Evolutionary conservation across 2,797 vertebrate species (phyloP).

Genomic region (Propithecus deckenii): DNA sequence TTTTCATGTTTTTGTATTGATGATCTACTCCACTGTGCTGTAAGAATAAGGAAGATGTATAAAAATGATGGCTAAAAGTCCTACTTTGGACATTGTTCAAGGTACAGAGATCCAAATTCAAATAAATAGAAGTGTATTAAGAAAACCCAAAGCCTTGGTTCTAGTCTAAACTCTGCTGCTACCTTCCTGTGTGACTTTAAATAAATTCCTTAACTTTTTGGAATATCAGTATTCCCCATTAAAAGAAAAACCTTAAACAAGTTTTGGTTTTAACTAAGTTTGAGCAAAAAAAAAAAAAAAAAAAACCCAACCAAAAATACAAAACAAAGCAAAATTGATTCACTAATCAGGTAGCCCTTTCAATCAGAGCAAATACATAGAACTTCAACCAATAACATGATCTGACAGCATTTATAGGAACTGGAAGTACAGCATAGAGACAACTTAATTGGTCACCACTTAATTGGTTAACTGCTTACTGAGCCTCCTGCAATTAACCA

Average conservation of each 20-base stretch:
- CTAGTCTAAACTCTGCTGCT: not conserved
- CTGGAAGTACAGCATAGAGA: not conserved
- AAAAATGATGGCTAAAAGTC: not conserved
- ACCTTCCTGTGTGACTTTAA: not conserved
- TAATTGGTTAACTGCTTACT: not conserved
- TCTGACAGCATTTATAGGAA: not conserved
- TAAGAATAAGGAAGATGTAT: not conserved
- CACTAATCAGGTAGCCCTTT: not conserved
- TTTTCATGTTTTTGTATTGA: not conserved
- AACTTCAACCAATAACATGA: not conserved
- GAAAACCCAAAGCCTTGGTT: not conserved
- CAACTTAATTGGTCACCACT: not conserved
- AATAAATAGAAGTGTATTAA: not conserved
- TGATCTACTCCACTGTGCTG: not conserved
- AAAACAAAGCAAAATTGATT: not conserved
- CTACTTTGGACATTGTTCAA: not conserved
- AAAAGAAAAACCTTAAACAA: not conserved
- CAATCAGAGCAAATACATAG: not conserved
- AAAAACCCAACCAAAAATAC: not conserved
- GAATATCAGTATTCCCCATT: not conserved
- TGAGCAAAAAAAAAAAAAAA: not conserved
- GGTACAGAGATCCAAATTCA: not conserved
- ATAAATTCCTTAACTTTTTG: not conserved
- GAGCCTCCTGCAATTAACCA: not conserved
- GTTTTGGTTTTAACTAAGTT: not conserved